Evolutionary conservation across 2,888 invertebrate species (phyloP).

Genomic region (Folsomia manolachei): DNA sequence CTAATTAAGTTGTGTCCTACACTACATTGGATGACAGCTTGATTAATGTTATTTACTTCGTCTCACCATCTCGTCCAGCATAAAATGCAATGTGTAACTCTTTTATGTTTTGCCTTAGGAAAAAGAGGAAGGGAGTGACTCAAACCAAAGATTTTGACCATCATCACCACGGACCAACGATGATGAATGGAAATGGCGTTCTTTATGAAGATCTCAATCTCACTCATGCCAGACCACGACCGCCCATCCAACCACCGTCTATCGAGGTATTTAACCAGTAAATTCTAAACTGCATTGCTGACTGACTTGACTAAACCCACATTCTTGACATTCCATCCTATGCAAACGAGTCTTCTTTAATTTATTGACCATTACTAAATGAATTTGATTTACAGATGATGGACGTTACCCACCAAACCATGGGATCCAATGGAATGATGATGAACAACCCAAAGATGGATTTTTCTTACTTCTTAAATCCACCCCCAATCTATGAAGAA

Average conservation of each 20-base stretch:
- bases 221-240: slow-evolving; percentile 46
- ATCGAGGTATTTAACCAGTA: too few species aligned
- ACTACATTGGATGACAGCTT: slow-evolving; percentile 11
- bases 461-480: slow-evolving; percentile 50
- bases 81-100: neutral
- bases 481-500: slow-evolving; percentile 51
- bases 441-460: slow-evolving; percentile 50
- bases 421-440: slow-evolving; percentile 41
- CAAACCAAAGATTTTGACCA: slow-evolving; percentile 51
- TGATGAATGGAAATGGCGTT: slow-evolving; percentile 50
- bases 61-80: neutral
- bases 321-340: too few species aligned
- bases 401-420: slow-evolving; percentile 49
- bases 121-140: slow-evolving; percentile 50
- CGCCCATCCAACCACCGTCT: slow-evolving; percentile 49
- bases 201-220: slow-evolving; percentile 50
- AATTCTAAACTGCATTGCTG: too few species aligned
- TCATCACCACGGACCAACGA: slow-evolving; percentile 44
- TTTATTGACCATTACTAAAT: too few species aligned
- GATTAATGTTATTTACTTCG: slow-evolving; percentile 6
- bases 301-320: too few species aligned
- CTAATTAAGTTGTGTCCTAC: slow-evolving; percentile 16
- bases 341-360: too few species aligned
- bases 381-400: slow-evolving; percentile 45
- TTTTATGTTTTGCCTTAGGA: slow-evolving; percentile 32